These are phyloP conservation scores for Turritopsis rubra DNA, from an alignment of 30 jellyfish, hydroid and myxozoan species.

Conservation along the genomic window DNA sequence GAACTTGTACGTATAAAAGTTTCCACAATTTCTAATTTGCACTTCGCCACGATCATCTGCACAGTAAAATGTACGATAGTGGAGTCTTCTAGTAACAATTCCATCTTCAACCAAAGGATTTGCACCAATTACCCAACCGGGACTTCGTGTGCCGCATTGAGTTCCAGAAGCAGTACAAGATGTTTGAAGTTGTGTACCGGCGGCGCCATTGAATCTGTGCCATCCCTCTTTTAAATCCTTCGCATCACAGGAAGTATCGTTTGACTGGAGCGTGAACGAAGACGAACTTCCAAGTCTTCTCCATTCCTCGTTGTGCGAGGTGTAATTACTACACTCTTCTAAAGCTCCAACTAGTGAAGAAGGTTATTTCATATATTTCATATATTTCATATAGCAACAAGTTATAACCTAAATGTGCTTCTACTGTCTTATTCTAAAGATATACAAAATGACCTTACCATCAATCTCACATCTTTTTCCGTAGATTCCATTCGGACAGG, in stretches of 20 bases:
- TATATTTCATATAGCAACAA: too few species aligned
- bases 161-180: not conserved
- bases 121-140: conserved; percentile 26
- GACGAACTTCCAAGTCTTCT: not conserved
- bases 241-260: not conserved
- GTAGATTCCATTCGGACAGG: not conserved
- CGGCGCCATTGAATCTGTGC: conserved; percentile 12
- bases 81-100: not conserved
- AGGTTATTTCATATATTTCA: not conserved
- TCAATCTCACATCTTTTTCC: conserved; percentile 4
- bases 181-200: not conserved
- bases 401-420: not conserved
- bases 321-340: not conserved
- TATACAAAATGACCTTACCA: not conserved
- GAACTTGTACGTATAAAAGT: conserved; percentile 8
- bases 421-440: not conserved
- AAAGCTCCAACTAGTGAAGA: not conserved
- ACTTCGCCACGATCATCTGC: conserved; percentile 26
- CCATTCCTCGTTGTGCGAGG: not conserved
- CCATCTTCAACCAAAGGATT: conserved; percentile 18
- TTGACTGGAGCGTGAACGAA: not conserved
- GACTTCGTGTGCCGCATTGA: conserved; percentile 21
- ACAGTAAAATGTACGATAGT: conserved; percentile 12
- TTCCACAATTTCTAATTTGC: conserved; percentile 14
- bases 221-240: conserved; percentile 10